Evolutionary conservation across 1,140 invertebrate genomes (phyloP).

Genomic region (Caenorhabditis latens): DNA sequence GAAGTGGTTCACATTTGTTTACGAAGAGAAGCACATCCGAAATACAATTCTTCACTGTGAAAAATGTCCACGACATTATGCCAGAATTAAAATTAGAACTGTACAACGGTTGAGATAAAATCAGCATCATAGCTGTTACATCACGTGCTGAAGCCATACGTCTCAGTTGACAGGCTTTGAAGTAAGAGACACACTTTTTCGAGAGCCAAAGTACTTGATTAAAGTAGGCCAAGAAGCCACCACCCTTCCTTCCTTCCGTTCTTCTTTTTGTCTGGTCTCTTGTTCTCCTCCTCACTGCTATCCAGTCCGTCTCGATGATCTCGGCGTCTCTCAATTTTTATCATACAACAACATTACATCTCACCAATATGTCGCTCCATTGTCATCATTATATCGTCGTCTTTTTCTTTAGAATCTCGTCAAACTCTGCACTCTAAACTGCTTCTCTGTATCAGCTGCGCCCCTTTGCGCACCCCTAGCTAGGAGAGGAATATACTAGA

Average conservation of each 20-base stretch:
- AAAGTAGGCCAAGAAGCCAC: slow-evolving; percentile 40
- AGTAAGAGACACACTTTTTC: slow-evolving; percentile 32
- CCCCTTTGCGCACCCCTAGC: slow-evolving; percentile 47
- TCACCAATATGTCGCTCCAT: slow-evolving; percentile 35
- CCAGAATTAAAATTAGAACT: neutral
- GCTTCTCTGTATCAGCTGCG: slow-evolving; percentile 50
- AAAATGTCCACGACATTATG: no score
- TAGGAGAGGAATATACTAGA: slow-evolving; percentile 2
- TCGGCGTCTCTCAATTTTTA: slow-evolving; percentile 33
- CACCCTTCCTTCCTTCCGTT: slow-evolving; percentile 24
- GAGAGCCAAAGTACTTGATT: slow-evolving; percentile 51
- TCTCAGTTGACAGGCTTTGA: slow-evolving; percentile 32
- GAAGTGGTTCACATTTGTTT: no score
- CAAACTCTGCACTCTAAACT: neutral
- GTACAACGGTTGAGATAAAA: neutral
- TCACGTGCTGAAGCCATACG: slow-evolving; percentile 14
- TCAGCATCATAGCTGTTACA: neutral
- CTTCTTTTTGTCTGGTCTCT: slow-evolving; percentile 37
- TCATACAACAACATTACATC: neutral
- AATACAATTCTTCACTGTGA: no score
- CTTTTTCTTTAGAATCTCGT: slow-evolving; percentile 16
- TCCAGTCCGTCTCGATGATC: slow-evolving; percentile 50
- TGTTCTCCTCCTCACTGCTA: neutral
- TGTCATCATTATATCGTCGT: slow-evolving; percentile 46
- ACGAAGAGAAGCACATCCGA: no score